phyloP scores from a whole-genome alignment of 2,113 vertebrate genomes.

The Collichthys lucidus region DNA sequence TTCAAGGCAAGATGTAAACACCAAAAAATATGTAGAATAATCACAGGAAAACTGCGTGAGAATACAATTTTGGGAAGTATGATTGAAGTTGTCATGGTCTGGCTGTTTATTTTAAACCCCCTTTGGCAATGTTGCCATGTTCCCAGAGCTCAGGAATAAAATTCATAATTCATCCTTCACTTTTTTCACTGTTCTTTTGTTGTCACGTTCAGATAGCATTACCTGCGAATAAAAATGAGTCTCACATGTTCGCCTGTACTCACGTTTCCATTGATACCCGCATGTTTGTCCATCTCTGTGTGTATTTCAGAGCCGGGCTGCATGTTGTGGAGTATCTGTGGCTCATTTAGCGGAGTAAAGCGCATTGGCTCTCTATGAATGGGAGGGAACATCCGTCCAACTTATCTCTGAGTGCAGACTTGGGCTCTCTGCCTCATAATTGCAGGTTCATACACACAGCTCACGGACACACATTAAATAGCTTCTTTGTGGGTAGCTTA shows the following conservation, averaged over 20 bases:
- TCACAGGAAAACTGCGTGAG: not conserved
- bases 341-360: conserved; percentile 55
- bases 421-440: conserved; percentile 60
- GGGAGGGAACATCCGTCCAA: conserved; percentile 60
- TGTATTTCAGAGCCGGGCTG: conserved; percentile 42
- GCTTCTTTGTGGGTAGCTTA: conserved; percentile 72
- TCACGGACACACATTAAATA: conserved; percentile 65
- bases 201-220: too few species aligned
- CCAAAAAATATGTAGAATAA: too few species aligned
- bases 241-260: not conserved
- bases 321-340: conserved; percentile 43
- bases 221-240: not conserved
- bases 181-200: too few species aligned
- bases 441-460: conserved; percentile 67
- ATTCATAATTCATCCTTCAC: too few species aligned
- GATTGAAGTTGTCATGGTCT: not conserved
- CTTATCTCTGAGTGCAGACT: conserved; percentile 79
- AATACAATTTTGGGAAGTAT: not conserved
- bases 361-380: conserved; percentile 64
- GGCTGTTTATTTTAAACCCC: not conserved
- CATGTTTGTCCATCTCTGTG: conserved; percentile 25
- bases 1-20: not conserved
- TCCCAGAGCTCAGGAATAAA: not conserved
- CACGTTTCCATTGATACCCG: conserved; percentile 3
- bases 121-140: not conserved